phyloP scores from a whole-genome alignment of 35 echinoderm and acorn worm species.

The Patiria miniata region DNA sequence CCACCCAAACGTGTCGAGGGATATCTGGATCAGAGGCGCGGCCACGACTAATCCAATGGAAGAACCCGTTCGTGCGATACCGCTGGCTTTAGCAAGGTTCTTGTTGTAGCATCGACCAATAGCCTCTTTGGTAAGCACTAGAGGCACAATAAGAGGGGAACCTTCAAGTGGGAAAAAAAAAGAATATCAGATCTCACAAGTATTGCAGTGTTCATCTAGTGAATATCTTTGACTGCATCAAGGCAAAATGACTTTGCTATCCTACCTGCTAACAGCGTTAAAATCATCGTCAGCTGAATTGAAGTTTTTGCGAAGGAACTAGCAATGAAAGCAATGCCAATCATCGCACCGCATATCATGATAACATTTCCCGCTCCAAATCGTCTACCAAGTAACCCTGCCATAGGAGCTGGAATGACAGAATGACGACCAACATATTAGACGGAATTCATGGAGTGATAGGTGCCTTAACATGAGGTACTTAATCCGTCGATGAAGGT shows the following conservation, averaged over 20 bases:
- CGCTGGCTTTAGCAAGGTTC: too few relatives aligned
- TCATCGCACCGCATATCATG: neutral
- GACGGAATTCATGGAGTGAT: too few relatives aligned
- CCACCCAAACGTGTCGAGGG: neutral
- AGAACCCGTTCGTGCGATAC: too few relatives aligned
- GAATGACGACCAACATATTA: too few relatives aligned
- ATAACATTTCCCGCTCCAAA: neutral
- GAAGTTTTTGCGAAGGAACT: neutral
- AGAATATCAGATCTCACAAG: neutral
- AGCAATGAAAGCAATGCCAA: neutral
- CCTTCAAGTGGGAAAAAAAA: neutral
- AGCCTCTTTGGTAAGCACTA: too few relatives aligned
- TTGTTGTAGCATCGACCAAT: too few relatives aligned
- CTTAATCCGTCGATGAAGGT: too few relatives aligned
- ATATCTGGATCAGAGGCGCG: neutral
- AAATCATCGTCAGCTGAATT: neutral
- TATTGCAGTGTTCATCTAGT: neutral
- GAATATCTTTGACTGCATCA: too few relatives aligned
- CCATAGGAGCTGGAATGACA: neutral
- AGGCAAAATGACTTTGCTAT: neutral
- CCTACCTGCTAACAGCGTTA: neutral
- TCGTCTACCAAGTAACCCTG: constrained; percentile 1
- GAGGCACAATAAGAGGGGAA: too few relatives aligned
- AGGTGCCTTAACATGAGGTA: too few relatives aligned
- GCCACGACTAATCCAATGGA: neutral